These are phyloP conservation scores for Himalopsyche japonica DNA, from an alignment of 2,888 invertebrate genomes.

Conservation along the genomic window DNA sequence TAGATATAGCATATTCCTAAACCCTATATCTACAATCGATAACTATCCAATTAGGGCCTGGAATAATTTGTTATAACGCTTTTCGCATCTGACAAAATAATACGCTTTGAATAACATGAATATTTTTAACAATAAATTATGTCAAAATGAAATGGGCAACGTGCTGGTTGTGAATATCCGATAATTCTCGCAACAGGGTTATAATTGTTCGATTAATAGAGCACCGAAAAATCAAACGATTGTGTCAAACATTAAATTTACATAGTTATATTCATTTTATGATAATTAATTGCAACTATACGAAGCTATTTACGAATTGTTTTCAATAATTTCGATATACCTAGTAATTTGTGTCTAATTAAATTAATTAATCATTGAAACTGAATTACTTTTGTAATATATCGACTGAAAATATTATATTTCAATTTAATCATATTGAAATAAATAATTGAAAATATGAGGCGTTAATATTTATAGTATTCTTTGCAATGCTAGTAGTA, in stretches of 20 bases:
- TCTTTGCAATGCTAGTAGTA: too few species aligned
- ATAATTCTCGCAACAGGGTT: neutral
- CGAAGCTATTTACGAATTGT: too few species aligned
- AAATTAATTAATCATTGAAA: too few species aligned
- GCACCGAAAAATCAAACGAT: neutral
- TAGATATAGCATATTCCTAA: neutral
- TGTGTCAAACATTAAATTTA: neutral
- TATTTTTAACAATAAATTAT: neutral
- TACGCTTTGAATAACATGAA: neutral
- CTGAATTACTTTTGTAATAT: too few species aligned
- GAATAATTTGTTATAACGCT: neutral
- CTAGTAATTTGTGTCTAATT: too few species aligned
- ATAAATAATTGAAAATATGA: too few species aligned
- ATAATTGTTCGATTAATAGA: neutral
- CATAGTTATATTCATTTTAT: too few species aligned
- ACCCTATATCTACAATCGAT: neutral
- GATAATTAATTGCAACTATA: too few species aligned
- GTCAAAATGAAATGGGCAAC: neutral
- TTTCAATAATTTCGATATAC: too few species aligned
- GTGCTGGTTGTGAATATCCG: neutral
- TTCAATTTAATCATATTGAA: too few species aligned
- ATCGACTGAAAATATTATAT: too few species aligned
- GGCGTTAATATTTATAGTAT: too few species aligned
- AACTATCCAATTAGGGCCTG: neutral
- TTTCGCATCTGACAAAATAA: neutral